phyloP scores from a whole-genome alignment of 2,888 invertebrate genomes.

The Drosophila pegasa region DNA sequence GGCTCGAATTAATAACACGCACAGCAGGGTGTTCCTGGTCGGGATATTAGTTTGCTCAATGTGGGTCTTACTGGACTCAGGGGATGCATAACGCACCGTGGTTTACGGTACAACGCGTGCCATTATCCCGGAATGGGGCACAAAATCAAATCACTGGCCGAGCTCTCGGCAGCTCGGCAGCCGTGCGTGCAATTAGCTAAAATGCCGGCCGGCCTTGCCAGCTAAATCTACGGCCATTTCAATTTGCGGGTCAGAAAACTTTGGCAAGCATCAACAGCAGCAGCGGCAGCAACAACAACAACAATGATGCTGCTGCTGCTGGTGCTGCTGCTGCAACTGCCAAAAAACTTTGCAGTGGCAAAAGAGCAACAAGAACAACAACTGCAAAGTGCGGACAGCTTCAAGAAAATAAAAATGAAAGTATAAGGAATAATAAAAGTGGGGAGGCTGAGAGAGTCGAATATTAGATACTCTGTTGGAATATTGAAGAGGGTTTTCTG shows the following conservation, averaged over 20 bases:
- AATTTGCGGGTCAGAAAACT: slow-evolving; percentile 72
- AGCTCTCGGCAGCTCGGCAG: slow-evolving; percentile 40
- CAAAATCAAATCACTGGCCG: slow-evolving; percentile 64
- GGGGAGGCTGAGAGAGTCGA: not conserved
- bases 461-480: slow-evolving; percentile 1
- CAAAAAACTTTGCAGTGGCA: slow-evolving; percentile 34
- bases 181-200: slow-evolving; percentile 78
- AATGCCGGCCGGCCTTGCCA: slow-evolving; percentile 44
- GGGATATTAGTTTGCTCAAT: slow-evolving; percentile 30
- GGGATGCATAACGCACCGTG: slow-evolving; percentile 71
- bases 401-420: slow-evolving; percentile 5
- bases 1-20: slow-evolving; percentile 79
- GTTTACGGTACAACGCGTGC: slow-evolving; percentile 75
- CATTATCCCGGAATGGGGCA: slow-evolving; percentile 2
- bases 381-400: slow-evolving; percentile 51
- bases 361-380: slow-evolving; percentile 35
- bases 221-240: slow-evolving; percentile 64
- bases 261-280: slow-evolving; percentile 33
- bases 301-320: slow-evolving; percentile 19
- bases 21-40: slow-evolving; percentile 29
- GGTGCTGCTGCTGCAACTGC: slow-evolving; percentile 18
- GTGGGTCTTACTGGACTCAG: slow-evolving; percentile 38
- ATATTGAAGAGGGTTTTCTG: not conserved
- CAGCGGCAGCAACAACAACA: slow-evolving; percentile 8
- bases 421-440: slow-evolving; percentile 23